Base-by-base conservation (phyloP, 2,113 vertebrate species). In the Corythoichthys intestinalis region DNA sequence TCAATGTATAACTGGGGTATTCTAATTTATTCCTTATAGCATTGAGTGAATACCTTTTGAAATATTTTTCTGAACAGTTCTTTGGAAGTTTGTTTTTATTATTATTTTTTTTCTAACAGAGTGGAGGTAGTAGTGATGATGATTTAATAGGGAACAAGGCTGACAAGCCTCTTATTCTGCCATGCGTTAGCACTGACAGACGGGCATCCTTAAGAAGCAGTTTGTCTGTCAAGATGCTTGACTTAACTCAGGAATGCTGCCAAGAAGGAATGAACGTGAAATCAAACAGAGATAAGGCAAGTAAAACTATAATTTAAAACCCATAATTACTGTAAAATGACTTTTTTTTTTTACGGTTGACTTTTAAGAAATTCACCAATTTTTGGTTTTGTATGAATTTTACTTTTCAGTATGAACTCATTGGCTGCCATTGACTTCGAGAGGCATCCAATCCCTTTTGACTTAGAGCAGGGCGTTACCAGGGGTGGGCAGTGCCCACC, bases 171-270 rank as follows among this genome's bases (percentile, higher is more conserved):
- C 67, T 76, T 70, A 39, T 47, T 66, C 76, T 76, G 80, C 77
- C 72, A 56, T 70, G 76, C 65, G 76, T 76, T 80, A 72, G 72
- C 67, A 67, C 75, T 83, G 86, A 87, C 78, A 82, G 82, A 87
- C 76, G 59, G 69, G 41, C 66, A 1, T 80, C 69, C 72, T 81
- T 86, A 76, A 79, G 75, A 80, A 79, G 77, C 78, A 77, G 82
- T 90, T 87, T 86, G 83, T 84, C 87, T 80, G 68, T 83, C 88
- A 80, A 62, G 59, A 78, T 52, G 79, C 71, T 66, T 88, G 85
- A 86, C 81, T 85, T 74, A 14, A 64, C 71, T 70, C 49, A 48
- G 66, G 80, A 74, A 87, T 71, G 57, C 72, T 49, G 61, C 74
- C 73, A 62, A 61, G 60, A 72, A 76, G 74, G 54, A 69, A 71